Base-by-base conservation (phyloP, 2,113 vertebrate species). In the Corythoichthys intestinalis region DNA sequence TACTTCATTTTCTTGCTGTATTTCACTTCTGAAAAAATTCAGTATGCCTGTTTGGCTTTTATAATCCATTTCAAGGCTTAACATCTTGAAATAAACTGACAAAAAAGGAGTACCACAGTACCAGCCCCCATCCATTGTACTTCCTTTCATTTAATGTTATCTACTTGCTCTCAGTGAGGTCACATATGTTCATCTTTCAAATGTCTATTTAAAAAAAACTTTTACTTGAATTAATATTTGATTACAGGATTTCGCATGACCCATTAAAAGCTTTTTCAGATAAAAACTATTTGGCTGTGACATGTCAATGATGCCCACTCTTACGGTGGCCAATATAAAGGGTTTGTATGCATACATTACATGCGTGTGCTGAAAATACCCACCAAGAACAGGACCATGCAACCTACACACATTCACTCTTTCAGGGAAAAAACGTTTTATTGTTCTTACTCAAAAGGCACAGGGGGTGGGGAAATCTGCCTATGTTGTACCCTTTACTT, bases 141-240 rank as follows among this genome's bases (percentile, higher is more conserved):
- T 64, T 20, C 49, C 50, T 41, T 56, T 13, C 62, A 52, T 17
- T 52, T 17, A 52, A 17, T 5, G 39, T 41, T 70, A 39, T 73
- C 64, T 65, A 35, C 50, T 63, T 57, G 15, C 17, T 65, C 15
- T 20, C 46, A 12, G 15, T 13, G 11, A 65, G 77, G n/a, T 67
- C 68, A 69, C 71, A 74, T n/a, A 80, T 59, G 67, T 79, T 85
- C 71, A 81, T 83, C 74, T 81, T 79, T 83, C 47, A 84, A 64
- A 80, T 77, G 56, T 74, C 75, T 85, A 81, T 84, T 85, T 78
- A 75, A 82, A 75, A 77, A 86, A 88, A 84, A 85, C 84, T 68
- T 89, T 76, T 34, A 11, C 68, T 71, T 77, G 79, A 81, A 87
- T 88, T 76, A 88, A 89, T 76, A 77, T 81, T 83, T 77, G 75